phyloP scores from a whole-genome alignment of 2,113 vertebrate genomes.

The Scopus umbretta region DNA sequence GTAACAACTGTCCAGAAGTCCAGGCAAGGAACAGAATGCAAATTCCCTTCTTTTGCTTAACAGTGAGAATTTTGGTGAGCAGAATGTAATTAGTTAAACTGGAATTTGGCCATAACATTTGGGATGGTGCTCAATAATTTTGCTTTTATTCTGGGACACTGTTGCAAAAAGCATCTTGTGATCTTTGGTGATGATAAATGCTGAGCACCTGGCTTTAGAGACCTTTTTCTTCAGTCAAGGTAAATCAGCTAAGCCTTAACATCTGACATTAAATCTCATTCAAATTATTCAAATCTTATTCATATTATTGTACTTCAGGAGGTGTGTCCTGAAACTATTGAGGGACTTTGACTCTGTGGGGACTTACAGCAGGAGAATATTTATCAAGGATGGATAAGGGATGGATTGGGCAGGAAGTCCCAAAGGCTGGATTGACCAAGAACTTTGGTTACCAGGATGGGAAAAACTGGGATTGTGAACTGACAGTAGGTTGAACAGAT shows the following conservation, averaged over 20 bases:
- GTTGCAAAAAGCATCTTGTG: neutral
- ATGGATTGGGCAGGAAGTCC: neutral
- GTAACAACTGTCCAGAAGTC: neutral
- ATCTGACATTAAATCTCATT: neutral
- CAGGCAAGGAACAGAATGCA: neutral
- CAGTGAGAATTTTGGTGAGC: neutral
- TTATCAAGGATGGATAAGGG: neutral
- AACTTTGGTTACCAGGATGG: neutral
- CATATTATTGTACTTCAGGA: neutral
- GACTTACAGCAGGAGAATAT: neutral
- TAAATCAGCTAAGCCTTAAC: neutral
- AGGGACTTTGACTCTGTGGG: neutral
- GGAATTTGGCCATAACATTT: neutral
- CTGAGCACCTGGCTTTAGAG: neutral
- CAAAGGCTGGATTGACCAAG: neutral
- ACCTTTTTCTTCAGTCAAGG: neutral
- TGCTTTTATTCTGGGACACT: neutral
- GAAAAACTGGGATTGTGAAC: neutral
- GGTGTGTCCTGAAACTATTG: neutral
- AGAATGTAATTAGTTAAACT: neutral
- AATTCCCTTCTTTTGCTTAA: neutral
- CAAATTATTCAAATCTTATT: neutral
- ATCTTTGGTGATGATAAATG: neutral
- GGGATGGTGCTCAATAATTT: neutral
- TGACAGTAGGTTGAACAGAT: neutral